Evolutionary conservation across 2,888 invertebrate species (phyloP).

Genomic region (Apantesis nais): DNA sequence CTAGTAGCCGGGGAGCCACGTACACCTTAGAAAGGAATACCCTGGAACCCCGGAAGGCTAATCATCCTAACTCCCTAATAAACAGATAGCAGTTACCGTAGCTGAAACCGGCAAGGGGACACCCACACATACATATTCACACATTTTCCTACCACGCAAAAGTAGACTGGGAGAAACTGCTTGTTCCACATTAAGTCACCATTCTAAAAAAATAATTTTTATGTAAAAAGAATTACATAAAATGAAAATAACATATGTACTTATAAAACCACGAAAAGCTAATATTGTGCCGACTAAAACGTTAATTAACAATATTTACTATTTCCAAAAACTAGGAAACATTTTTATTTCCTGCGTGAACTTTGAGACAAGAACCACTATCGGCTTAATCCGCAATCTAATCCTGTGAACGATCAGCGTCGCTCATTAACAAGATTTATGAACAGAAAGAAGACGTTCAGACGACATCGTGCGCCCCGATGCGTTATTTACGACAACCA

Average conservation of each 20-base stretch:
- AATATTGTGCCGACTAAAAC: conserved; percentile 33
- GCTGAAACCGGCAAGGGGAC: no score
- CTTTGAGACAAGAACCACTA: conserved; percentile 47
- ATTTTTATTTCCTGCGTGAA: conserved; percentile 44
- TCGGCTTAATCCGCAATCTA: conserved; percentile 65
- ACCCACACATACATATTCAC: no score
- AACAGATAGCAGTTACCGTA: no score
- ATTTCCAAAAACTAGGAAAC: conserved; percentile 36
- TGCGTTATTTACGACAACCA: conserved; percentile 76
- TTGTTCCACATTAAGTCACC: no score
- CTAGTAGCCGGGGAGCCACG: no score
- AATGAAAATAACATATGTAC: conserved; percentile 5
- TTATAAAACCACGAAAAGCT: conserved; percentile 24
- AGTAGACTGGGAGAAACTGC: no score
- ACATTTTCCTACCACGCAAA: no score
- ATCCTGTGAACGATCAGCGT: conserved; percentile 75
- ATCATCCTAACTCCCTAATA: no score
- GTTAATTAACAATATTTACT: conserved; percentile 34
- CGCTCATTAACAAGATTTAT: conserved; percentile 84
- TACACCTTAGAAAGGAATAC: no score
- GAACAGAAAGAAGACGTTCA: conserved; percentile 74
- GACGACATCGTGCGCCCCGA: conserved; percentile 70
- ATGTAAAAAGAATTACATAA: no score
- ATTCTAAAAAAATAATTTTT: no score
- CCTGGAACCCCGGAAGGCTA: no score